Evolutionary conservation across 1,140 invertebrate genomes (phyloP).

Genomic region (Hermetia illucens): DNA sequence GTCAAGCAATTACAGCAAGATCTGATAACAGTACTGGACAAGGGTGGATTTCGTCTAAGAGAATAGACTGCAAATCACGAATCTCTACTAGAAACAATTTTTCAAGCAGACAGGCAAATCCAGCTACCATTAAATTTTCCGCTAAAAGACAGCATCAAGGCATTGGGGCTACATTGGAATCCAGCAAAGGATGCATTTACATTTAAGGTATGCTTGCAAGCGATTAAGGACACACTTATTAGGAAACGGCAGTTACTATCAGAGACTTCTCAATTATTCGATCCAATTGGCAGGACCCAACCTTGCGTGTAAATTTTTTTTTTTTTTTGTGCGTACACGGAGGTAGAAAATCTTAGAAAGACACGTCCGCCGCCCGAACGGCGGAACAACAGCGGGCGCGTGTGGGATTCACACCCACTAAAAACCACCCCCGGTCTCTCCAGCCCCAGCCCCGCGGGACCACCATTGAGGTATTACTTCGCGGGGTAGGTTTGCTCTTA

Average conservation of each 20-base stretch:
- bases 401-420: no score
- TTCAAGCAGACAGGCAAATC: not conserved
- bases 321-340: no score
- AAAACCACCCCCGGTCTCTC: no score
- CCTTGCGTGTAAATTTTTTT: no score
- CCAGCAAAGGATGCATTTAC: no score
- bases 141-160: not conserved
- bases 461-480: no score
- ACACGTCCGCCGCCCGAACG: no score
- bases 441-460: no score
- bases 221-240: conserved; percentile 8
- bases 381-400: no score
- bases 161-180: conserved; percentile 11
- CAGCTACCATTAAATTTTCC: not conserved
- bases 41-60: conserved; percentile 12
- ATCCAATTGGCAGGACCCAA: conserved; percentile 18
- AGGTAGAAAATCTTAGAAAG: no score
- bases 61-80: conserved; percentile 14
- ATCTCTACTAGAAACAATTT: not conserved
- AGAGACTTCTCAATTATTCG: conserved; percentile 16
- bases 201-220: no score
- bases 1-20: conserved; percentile 10
- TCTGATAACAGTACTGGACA: conserved; percentile 8
- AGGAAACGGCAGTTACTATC: conserved; percentile 15
- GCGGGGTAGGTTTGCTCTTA: no score